A percentile compares a stretch with the other conserved stretches of the same genome.
phyloP scores from a whole-genome alignment of 2,888 invertebrate genomes.

The Eudasyphora cyanicolor region DNA sequence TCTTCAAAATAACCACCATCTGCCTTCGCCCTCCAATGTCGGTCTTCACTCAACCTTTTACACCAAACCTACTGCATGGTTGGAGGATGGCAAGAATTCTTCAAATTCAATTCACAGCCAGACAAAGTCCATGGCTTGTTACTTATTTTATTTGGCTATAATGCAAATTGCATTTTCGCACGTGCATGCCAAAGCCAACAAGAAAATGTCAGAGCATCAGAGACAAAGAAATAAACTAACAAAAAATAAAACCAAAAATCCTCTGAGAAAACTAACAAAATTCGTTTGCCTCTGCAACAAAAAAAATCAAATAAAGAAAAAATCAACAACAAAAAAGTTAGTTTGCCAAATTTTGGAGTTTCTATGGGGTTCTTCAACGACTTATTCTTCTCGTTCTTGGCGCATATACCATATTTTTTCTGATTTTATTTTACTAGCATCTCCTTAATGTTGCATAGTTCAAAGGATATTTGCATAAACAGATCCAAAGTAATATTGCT shows the following conservation, averaged over 20 bases:
- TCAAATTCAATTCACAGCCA: conserved; percentile 50
- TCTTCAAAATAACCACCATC: too few relatives aligned
- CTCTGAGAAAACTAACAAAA: conserved; percentile 3
- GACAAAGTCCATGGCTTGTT: conserved; percentile 24
- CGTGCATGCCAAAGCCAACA: conserved; percentile 58
- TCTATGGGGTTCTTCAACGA: background rate
- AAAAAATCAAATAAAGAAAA: conserved; percentile 3
- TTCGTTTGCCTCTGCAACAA: background rate
- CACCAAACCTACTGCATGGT: conserved; percentile 7
- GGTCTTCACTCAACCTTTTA: conserved; percentile 1
- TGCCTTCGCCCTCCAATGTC: background rate
- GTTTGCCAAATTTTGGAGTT: conserved; percentile 9
- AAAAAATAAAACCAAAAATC: conserved; percentile 14
- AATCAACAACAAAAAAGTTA: conserved; percentile 36
- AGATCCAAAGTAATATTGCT: conserved; percentile 6
- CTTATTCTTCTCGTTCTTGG: background rate
- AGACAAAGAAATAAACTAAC: background rate
- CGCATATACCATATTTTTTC: background rate
- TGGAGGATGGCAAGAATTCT: background rate
- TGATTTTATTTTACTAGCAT: background rate
- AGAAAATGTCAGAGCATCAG: conserved; percentile 4
- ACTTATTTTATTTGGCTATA: conserved; percentile 32
- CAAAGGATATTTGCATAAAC: conserved; percentile 26
- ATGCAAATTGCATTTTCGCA: conserved; percentile 66
- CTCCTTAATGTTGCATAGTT: background rate